Percentiles rank a stretch among this genome's conserved stretches.
Conservation (phyloP, 2,888 invertebrate species). For the Oxytorus armatus region DNA sequence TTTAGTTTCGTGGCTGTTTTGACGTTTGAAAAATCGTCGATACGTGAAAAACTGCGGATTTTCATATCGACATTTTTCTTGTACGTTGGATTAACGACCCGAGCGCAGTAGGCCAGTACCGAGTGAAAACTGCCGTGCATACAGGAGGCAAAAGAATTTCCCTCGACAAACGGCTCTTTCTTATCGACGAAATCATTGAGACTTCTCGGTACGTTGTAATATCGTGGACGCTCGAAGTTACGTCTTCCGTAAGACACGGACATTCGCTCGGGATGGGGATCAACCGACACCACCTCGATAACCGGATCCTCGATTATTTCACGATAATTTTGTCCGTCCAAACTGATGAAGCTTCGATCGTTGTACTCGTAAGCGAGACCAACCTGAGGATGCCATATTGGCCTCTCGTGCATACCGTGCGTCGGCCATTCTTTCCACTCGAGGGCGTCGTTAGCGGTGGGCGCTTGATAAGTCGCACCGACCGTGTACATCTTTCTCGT, state of each 20-base stretch:
- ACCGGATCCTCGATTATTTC: slow-evolving; percentile 74
- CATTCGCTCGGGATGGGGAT: slow-evolving; percentile 70
- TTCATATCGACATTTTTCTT: slow-evolving; percentile 68
- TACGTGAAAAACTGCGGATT: slow-evolving; percentile 27
- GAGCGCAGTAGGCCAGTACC: slow-evolving; percentile 77
- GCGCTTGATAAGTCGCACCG: slow-evolving; percentile 80
- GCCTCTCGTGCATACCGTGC: slow-evolving; percentile 83
- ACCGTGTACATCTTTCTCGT: slow-evolving; percentile 80
- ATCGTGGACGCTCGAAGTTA: slow-evolving; percentile 29
- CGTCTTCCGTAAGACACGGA: slow-evolving; percentile 42
- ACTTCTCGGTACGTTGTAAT: slow-evolving; percentile 13
- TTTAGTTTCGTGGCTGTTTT: not conserved
- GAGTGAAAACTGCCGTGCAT: slow-evolving; percentile 79
- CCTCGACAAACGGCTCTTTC: slow-evolving; percentile 34
- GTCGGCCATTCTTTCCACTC: slow-evolving; percentile 82
- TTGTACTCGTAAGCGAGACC: slow-evolving; percentile 79
- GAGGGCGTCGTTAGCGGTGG: slow-evolving; percentile 75
- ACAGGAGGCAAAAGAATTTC: slow-evolving; percentile 71
- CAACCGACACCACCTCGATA: slow-evolving; percentile 76
- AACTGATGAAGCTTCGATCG: slow-evolving; percentile 76
- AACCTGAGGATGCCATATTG: slow-evolving; percentile 79
- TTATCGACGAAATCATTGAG: slow-evolving; percentile 24
- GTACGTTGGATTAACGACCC: slow-evolving; percentile 71
- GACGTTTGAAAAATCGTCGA: not conserved
- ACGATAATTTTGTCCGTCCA: slow-evolving; percentile 75